Percentiles rank a stretch among this genome's conserved stretches.
These are phyloP conservation scores for Tenthredo amoena DNA, from an alignment of 2,888 invertebrate species.

Conservation along the genomic window DNA sequence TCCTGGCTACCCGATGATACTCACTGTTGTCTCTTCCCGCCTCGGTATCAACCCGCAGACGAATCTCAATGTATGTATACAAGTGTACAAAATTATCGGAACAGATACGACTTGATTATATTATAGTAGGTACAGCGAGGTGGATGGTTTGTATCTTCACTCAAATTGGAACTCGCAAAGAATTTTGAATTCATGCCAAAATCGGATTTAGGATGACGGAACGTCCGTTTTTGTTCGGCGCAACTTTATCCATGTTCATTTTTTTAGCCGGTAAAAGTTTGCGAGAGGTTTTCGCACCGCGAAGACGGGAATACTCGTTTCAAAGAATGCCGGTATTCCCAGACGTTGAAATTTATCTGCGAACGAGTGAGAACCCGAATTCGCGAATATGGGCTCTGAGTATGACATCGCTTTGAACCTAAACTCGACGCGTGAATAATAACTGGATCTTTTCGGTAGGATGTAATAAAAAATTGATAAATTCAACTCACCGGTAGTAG, in stretches of 20 bases:
- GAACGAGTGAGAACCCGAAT: background rate
- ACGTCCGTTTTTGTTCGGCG: background rate
- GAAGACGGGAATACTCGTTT: background rate
- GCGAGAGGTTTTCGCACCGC: background rate
- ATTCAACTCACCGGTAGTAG: conserved; percentile 92
- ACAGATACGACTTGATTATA: conserved; percentile 30
- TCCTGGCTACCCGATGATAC: conserved; percentile 2
- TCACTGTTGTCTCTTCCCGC: background rate
- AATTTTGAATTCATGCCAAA: background rate
- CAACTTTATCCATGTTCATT: background rate
- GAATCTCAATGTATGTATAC: conserved; percentile 3
- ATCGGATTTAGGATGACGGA: background rate
- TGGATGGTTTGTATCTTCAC: background rate
- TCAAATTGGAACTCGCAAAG: background rate
- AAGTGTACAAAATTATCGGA: background rate
- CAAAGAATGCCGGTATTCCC: background rate
- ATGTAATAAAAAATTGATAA: conserved; percentile 29
- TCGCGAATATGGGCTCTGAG: background rate
- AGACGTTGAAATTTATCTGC: background rate
- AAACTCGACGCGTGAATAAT: background rate
- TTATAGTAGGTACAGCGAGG: no score
- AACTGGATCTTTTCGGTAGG: background rate
- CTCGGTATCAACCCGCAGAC: background rate
- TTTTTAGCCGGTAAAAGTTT: background rate
- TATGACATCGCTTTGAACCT: background rate